A percentile compares a stretch with the other conserved stretches of the same genome.
Conservation (phyloP, 2,888 invertebrate species). For the Diadromus collaris region DNA sequence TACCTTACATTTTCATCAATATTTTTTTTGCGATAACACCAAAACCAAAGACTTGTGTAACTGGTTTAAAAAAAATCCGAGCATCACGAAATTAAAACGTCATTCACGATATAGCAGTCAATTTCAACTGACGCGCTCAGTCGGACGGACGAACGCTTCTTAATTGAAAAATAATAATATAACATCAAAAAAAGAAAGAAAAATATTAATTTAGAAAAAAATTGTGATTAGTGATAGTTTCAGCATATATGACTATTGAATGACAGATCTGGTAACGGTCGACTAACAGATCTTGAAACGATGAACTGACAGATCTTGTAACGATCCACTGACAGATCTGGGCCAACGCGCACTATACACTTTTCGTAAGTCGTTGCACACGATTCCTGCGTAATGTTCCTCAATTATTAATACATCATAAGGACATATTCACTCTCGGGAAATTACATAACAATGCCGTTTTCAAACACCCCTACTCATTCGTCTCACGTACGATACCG, state of each 20-base stretch:
- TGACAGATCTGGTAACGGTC: background rate
- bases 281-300: no score
- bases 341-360: background rate
- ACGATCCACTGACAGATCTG: background rate
- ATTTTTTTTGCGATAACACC: conserved; percentile 1
- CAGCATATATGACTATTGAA: background rate
- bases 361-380: background rate
- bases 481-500: background rate
- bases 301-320: background rate
- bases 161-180: background rate
- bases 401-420: background rate
- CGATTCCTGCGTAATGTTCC: background rate
- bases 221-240: background rate
- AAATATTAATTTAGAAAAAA: background rate
- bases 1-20: conserved; percentile 3
- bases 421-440: background rate
- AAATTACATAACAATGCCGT: background rate
- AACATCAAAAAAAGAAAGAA: background rate
- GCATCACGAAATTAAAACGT: conserved; percentile 4
- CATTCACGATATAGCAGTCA: background rate
- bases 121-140: background rate
- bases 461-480: background rate
- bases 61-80: background rate
- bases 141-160: background rate
- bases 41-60: background rate